A percentile compares a stretch with the other conserved stretches of the same genome.
Conservation (phyloP, 2,797 vertebrate species). For the Anas bahamensis region DNA sequence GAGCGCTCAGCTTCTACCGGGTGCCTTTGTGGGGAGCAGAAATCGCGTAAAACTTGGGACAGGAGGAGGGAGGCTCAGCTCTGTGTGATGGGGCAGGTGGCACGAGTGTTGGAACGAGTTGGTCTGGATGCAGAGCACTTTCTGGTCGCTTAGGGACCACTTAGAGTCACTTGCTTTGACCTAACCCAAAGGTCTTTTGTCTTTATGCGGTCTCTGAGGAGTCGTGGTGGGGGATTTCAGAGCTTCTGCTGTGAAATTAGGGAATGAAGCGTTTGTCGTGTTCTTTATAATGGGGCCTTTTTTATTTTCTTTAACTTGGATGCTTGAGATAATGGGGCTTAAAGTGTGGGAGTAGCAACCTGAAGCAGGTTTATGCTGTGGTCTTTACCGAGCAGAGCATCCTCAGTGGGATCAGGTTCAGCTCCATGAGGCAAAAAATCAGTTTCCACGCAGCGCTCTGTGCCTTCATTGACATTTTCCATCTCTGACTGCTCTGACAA, state of each 20-base stretch:
- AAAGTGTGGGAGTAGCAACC: not conserved
- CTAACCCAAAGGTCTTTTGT: not conserved
- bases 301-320: not conserved
- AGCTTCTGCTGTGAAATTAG: not conserved
- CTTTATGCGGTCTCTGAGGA: not conserved
- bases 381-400: not conserved
- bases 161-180: not conserved
- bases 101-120: not conserved
- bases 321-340: not conserved
- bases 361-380: not conserved
- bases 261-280: not conserved
- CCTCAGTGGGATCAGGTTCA: not conserved
- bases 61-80: not conserved
- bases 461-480: no score
- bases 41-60: not conserved
- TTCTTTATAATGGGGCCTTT: not conserved
- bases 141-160: not conserved
- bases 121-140: not conserved
- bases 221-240: not conserved
- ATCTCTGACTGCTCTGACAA: no score
- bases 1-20: accelerated
- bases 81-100: not conserved
- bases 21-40: not conserved
- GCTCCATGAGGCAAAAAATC: no score
- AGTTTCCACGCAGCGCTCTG: no score